Base-by-base conservation (phyloP, 2,797 vertebrate species). In the Cossypha caffra region DNA sequence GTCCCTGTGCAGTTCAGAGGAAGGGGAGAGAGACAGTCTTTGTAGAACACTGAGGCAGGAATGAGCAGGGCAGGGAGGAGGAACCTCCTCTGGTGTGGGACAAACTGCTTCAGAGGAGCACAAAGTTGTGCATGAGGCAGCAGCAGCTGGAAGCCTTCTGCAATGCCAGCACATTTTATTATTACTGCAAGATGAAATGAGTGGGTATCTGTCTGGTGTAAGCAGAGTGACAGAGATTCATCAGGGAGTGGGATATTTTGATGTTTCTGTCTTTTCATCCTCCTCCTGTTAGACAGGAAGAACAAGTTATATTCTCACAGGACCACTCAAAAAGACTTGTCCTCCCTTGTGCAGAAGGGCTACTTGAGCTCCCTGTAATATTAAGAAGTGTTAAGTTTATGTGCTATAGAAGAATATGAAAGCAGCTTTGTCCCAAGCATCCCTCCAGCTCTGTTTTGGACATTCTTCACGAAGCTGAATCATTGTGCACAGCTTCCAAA, bases 201-300 rank as follows among this genome's bases (percentile, higher is more conserved):
- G 50, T 84, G 78, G 29, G 52, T 89, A 73, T 76, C 88, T 92
- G 48, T 73, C 80, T 94, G 68, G 50, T 48, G 52, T 55, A 93
- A 90, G 86, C 71, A 85, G 81, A 95, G 82, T 92, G 91, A 91
- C 86, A 97, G 89, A 94, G 63, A 96, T 66, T 92, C 83, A 96
- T 90, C 71, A 91, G 93, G 86, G 78, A 90, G 23, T 76, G 62
- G 62, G n/a, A 68, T 55, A 68, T 63, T 95, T 84, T 91, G 69
- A 72, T 88, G 54, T 87, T 96, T 80, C 95, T 95, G 84, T 62
- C 64, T 74, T 84, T 85, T 95, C 68, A 95, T 95, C 89, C 91
- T 95, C 95, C 93, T 88, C 80, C 81, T 77, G 72, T 94, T 95
- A 97, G 78, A 80, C 93, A 92, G 48, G 16, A 80, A 95, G 72